phyloP scores from a whole-genome alignment of 2,797 vertebrate species.

The Channa striata region DNA sequence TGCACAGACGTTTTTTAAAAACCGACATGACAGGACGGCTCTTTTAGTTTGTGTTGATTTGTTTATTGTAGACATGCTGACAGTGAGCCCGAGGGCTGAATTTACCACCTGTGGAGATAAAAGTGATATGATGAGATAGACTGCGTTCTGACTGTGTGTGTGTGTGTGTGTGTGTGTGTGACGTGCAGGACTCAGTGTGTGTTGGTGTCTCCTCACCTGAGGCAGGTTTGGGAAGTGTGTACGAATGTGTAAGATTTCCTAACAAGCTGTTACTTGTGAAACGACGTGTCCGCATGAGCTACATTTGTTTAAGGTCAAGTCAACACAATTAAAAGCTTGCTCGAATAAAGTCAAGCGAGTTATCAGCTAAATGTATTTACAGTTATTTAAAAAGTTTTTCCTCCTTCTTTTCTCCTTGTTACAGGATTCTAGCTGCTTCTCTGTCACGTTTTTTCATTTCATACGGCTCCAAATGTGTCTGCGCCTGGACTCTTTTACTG shows the following conservation, averaged over 20 bases:
- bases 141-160: slow-evolving; percentile 16
- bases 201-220: slow-evolving; percentile 42
- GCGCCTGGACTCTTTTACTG: no score
- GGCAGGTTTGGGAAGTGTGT: slow-evolving; percentile 44
- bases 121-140: slow-evolving; percentile 74
- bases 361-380: no score
- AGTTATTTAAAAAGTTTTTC: no score
- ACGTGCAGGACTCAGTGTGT: slow-evolving; percentile 10
- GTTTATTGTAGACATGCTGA: slow-evolving; percentile 66
- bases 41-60: slow-evolving; percentile 52
- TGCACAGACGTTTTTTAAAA: slow-evolving; percentile 12
- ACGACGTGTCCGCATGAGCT: background rate
- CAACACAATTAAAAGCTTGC: background rate
- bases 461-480: no score
- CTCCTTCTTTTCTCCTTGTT: background rate
- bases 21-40: slow-evolving; percentile 27
- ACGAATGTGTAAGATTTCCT: background rate
- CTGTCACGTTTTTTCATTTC: no score
- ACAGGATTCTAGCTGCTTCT: no score
- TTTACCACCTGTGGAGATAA: slow-evolving; percentile 78
- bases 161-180: slow-evolving; percentile 38
- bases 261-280: background rate
- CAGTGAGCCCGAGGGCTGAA: slow-evolving; percentile 57
- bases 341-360: background rate
- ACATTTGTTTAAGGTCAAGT: background rate